A percentile compares a stretch with the other conserved stretches of the same genome.
Conservation (phyloP, 2,113 vertebrate species). For the Phoenicopterus ruber region DNA sequence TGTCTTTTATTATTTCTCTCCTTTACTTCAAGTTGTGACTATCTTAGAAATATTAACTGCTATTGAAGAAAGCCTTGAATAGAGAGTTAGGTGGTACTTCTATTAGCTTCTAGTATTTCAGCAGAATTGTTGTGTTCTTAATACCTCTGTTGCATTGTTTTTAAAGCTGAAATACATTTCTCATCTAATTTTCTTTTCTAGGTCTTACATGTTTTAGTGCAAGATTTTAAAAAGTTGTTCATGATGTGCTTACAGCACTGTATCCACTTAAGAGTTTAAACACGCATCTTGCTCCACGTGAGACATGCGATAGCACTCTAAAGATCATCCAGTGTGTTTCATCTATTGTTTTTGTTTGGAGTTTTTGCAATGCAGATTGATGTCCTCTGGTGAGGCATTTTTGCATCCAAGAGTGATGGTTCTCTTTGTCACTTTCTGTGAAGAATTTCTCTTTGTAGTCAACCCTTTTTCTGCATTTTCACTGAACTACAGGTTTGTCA, state of each 20-base stretch:
- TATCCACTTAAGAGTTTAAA: background rate
- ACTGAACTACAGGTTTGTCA: background rate
- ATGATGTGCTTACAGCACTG: background rate
- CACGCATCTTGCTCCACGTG: background rate
- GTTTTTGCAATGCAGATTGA: background rate
- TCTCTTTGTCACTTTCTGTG: background rate
- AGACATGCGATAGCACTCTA: background rate
- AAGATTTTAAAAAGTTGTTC: background rate
- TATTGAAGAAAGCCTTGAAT: background rate
- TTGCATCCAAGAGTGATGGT: background rate
- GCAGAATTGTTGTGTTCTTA: background rate
- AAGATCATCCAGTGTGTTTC: accelerated
- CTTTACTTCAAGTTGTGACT: background rate
- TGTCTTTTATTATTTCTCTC: background rate
- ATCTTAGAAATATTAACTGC: background rate
- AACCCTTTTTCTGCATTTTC: background rate
- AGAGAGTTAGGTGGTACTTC: background rate
- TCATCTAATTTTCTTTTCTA: background rate
- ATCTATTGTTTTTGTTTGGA: background rate
- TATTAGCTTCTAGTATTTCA: background rate
- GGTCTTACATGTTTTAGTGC: background rate
- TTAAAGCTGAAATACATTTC: background rate
- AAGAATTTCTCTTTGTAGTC: background rate
- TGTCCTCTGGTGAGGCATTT: background rate
- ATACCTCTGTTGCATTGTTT: background rate